These are phyloP conservation scores for Trichogramma pretiosum DNA, from an alignment of 1,140 invertebrate species.

Conservation along the genomic window DNA sequence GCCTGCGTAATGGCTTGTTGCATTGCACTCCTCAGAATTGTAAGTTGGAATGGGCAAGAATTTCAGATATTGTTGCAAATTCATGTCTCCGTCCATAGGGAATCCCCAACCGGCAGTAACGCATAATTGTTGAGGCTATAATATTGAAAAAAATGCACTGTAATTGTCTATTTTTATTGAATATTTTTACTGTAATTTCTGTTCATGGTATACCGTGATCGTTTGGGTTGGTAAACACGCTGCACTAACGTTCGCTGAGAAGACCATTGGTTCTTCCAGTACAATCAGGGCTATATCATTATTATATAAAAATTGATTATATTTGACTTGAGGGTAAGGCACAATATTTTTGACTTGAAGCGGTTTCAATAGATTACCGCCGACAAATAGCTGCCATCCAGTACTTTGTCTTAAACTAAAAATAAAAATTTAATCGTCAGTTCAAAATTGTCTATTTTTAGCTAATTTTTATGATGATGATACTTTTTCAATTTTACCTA, in stretches of 20 bases:
- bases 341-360: slow-evolving; percentile 43
- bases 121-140: slow-evolving; percentile 48
- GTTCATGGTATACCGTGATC: slow-evolving; percentile 32
- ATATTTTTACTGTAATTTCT: neutral
- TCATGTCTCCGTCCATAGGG: slow-evolving; percentile 45
- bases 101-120: slow-evolving; percentile 54
- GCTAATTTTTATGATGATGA: slow-evolving; percentile 4
- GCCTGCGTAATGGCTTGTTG: slow-evolving; percentile 52
- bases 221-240: slow-evolving; percentile 48
- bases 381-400: slow-evolving; percentile 42
- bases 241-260: slow-evolving; percentile 48
- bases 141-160: slow-evolving; percentile 13
- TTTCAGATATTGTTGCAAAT: slow-evolving; percentile 46
- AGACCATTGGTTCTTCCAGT: slow-evolving; percentile 44
- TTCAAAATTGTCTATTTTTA: slow-evolving; percentile 1
- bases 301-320: slow-evolving; percentile 51
- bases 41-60: slow-evolving; percentile 51
- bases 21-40: slow-evolving; percentile 49
- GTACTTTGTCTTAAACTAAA: slow-evolving; percentile 36
- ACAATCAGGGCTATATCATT: slow-evolving; percentile 52
- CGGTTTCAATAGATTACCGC: slow-evolving; percentile 36
- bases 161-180: neutral
- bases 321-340: slow-evolving; percentile 53
- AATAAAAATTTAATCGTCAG: slow-evolving; percentile 1
- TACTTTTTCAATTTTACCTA: too few relatives aligned